phyloP scores from a whole-genome alignment of 2,113 vertebrate genomes.

The pig (Sus scrofa) region T2T-Sscrofa CM000824.6:66409501-66410000 shows the following conservation, averaged over 20 bases:
- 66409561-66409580: rapidly evolving
- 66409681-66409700: neutral
- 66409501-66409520: neutral
- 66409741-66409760: neutral
- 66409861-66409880: too few relatives aligned
- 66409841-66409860: neutral
- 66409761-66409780: too few relatives aligned
- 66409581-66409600: neutral
- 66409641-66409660: neutral
- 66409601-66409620: rapidly evolving
- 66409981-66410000: slow-evolving; percentile 58
- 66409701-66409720: neutral
- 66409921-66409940: neutral
- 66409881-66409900: neutral
- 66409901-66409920: neutral
- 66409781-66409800: neutral
- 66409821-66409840: neutral
- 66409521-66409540: neutral
- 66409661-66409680: neutral
- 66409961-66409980: slow-evolving; percentile 51
- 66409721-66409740: neutral
- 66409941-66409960: slow-evolving; percentile 44
- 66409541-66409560: rapidly evolving
- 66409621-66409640: neutral
- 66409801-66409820: neutral